phyloP scores from a whole-genome alignment of 2,888 invertebrate genomes.

The Suillia variegata region DNA sequence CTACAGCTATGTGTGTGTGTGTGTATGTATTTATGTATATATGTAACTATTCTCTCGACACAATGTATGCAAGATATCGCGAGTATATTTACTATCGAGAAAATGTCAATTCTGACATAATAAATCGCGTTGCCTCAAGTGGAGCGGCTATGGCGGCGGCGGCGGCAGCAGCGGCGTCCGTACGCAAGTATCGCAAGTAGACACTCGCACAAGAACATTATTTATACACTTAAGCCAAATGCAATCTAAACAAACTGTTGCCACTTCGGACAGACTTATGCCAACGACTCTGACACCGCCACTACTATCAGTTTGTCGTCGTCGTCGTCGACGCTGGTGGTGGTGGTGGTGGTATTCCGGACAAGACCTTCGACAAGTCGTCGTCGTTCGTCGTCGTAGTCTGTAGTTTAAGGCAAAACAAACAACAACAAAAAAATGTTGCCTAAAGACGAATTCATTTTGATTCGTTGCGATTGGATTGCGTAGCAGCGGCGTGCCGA shows the following conservation, averaged over 20 bases:
- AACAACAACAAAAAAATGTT: no score
- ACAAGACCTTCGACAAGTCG: neutral
- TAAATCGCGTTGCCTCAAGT: neutral
- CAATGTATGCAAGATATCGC: no score
- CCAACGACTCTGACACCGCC: neutral
- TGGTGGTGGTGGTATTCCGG: neutral
- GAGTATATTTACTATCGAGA: neutral
- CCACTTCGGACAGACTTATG: neutral
- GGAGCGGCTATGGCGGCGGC: no score
- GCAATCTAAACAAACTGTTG: constrained; percentile 4
- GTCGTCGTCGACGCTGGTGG: no score
- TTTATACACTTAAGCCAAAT: constrained; percentile 6
- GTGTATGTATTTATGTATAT: no score
- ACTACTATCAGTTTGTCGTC: neutral
- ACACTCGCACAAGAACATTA: neutral
- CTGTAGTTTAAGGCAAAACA: neutral
- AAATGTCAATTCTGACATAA: neutral
- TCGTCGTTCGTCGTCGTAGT: neutral
- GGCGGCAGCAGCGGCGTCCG: no score
- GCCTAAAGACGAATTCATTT: no score
- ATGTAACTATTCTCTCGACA: no score
- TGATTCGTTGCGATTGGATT: no score
- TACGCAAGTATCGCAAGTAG: neutral
- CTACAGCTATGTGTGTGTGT: no score
- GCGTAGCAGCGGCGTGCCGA: no score